Base-by-base conservation (phyloP, 2,888 invertebrate species). In the Trimorus sp. region DNA sequence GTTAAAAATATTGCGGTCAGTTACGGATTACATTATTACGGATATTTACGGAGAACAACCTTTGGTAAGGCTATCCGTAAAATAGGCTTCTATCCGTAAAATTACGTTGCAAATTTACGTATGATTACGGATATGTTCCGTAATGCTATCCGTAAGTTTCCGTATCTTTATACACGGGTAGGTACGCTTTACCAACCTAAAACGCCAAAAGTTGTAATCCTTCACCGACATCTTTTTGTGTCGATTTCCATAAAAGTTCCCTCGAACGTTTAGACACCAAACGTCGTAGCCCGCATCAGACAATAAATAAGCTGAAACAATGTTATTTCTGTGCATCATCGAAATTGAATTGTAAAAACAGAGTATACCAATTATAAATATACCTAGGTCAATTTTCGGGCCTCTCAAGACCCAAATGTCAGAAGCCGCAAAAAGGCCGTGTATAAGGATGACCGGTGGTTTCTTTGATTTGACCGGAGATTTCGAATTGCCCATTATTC, bases 221-320 rank as follows among this genome's bases (percentile, higher is more conserved):
- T 88, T 87, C 69, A 92, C 92, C 0, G 91, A 92, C 5, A 93
- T 84, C 37, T 88, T 92, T 53, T 88, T 86, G 85, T 94, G 94
- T 0, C 92, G 86, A 63, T 89, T 86, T 0, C 92, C 92, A 86
- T 94, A 93, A 5, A 88, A 56, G 75, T 92, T 94, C 4, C 94
- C 94, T 58, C 94, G 91, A 1, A 92, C 82, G 84, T 94, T 94
- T 0, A 93, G 93, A 11, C 94, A 84, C 94, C 94, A 94, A 0
- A 94, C 94, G 82, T 94, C 94, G 83, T 93, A 94, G 0, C 94
- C 94, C 4, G 92, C 92, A 82, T 94, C 94, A 1, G 94, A 94
- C 71, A 94, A 88, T 11, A 93, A 85, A 82, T 92, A 94, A 3
- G 92, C 94, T 94, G 90, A 38, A 78, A 73, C 38, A 3, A 48